Base-by-base conservation (phyloP, 1,140 invertebrate species). In the Micrasema minimum region DNA sequence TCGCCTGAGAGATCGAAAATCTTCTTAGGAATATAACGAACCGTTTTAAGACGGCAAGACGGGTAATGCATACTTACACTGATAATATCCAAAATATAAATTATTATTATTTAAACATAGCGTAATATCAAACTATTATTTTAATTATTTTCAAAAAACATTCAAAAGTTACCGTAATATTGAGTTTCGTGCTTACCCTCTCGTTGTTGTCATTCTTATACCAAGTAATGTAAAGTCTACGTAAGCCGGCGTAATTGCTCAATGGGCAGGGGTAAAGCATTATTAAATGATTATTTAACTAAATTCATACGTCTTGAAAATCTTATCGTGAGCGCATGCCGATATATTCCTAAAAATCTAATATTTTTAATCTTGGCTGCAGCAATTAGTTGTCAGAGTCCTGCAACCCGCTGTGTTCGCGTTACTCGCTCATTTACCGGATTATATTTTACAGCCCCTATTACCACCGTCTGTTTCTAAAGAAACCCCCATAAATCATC, bases 401-500 rank as follows among this genome's bases (percentile, higher is more conserved):
- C n/a, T 5, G 53, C 23, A 26, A 12, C 62, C 62, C 43, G 64
- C 46, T 51, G 64, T 5, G 64, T 18, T 9, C 31, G 16, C 12
- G 50, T 45, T 48, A 26, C 16, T 38, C 37, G 26, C 10, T 67
- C 66, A 57, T 68, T 68, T 68, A 57, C 37, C 51, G 66, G 37
- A 68, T 68, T 68, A 66, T 68, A 26, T 66, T 66, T 68, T 68
- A 57, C 51, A 43, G 46, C 51, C 11, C 18, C 14, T 38, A 50
- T 51, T 41, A 53, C 38, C 5, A 10, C n/a, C 23, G 6, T 51
- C 53, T n/a, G 14, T 10, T 45, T 23, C 18, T 50, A 12, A 31
- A 66, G 37, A 57, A 66, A 43, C 43, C 64, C 48, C 37, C 9
- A 68, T 68, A 68, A 68, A 68, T 68, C 51, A 68, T 18, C 18